Percentiles rank a stretch among this genome's conserved stretches.
phyloP scores from a whole-genome alignment of 2,113 vertebrate genomes.

The human region GRCh38 chr6:164468001-164468500 shows the following conservation, averaged over 20 bases:
- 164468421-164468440: not conserved
- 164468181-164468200: not conserved
- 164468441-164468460: not conserved
- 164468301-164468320: not conserved
- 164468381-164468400: not conserved
- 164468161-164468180: not conserved
- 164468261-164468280: too few species aligned
- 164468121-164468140: not conserved
- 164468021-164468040: rapidly evolving
- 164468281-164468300: not conserved
- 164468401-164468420: not conserved
- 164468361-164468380: not conserved
- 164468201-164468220: not conserved
- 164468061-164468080: not conserved
- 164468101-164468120: not conserved
- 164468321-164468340: not conserved
- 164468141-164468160: not conserved
- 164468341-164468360: not conserved
- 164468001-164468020: rapidly evolving
- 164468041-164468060: not conserved
- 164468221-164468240: not conserved
- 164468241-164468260: not conserved
- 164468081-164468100: not conserved
- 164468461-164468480: not conserved
- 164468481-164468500: rapidly evolving